phyloP scores from a whole-genome alignment of 2,888 invertebrate genomes.

The Leucophenga maculata region DNA sequence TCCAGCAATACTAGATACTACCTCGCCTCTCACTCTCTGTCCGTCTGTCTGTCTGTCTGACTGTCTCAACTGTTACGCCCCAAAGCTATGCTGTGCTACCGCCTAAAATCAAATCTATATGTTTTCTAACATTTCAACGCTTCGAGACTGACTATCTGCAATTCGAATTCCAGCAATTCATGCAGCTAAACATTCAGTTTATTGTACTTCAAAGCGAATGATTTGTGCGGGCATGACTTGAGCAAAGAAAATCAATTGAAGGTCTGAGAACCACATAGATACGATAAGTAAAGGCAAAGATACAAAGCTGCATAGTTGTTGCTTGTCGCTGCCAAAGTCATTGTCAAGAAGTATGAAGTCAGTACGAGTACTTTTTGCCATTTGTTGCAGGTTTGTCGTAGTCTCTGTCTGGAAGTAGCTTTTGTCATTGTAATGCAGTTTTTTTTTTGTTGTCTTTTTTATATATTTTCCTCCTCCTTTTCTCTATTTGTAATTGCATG shows the following conservation, averaged over 20 bases:
- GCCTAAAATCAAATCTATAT: too few relatives aligned
- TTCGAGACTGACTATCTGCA: not conserved
- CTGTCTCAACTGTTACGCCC: too few relatives aligned
- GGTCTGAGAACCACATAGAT: not conserved
- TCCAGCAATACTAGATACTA: not conserved
- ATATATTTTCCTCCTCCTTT: not conserved
- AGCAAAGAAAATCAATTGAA: not conserved
- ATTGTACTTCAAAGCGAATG: not conserved
- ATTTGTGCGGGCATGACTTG: constrained; percentile 2
- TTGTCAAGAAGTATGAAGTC: not conserved
- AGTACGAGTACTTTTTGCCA: too few relatives aligned
- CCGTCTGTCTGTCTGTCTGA: too few relatives aligned
- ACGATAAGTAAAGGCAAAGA: too few relatives aligned
- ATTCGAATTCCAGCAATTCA: constrained; percentile 17
- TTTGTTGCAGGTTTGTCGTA: too few relatives aligned
- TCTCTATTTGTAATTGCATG: constrained; percentile 23
- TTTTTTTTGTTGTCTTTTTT: not conserved
- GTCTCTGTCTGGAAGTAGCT: too few relatives aligned
- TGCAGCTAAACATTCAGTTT: constrained; percentile 7
- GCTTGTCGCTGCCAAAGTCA: constrained; percentile 8
- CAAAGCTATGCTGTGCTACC: too few relatives aligned
- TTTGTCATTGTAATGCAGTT: too few relatives aligned
- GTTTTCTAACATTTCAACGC: too few relatives aligned
- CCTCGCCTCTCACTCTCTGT: too few relatives aligned
- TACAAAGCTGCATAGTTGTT: not conserved